A percentile compares a stretch with the other conserved stretches of the same genome.
phyloP scores from a whole-genome alignment of 2,113 vertebrate genomes.

The Platysteira castanea region DNA sequence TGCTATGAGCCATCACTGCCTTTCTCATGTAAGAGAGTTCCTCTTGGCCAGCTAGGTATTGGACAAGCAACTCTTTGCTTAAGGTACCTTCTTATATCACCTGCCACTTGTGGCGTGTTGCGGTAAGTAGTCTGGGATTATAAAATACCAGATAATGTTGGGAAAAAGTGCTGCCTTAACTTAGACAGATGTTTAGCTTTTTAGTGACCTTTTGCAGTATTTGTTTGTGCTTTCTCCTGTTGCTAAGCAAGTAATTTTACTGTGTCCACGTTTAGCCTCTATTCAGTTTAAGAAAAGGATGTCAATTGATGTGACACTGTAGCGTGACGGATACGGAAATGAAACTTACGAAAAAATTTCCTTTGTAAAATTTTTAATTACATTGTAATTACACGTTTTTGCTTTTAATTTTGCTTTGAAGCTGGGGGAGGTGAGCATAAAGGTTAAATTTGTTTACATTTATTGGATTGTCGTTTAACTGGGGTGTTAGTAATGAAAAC shows the following conservation, averaged over 20 bases:
- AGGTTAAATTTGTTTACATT: neutral
- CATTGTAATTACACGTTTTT: neutral
- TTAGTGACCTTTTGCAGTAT: slow-evolving; percentile 21
- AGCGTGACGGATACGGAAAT: neutral
- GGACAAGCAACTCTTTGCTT: slow-evolving; percentile 93
- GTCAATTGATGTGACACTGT: neutral
- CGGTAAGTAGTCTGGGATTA: slow-evolving; percentile 91
- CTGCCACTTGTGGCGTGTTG: slow-evolving; percentile 71
- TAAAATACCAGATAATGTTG: slow-evolving; percentile 65
- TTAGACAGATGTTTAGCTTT: slow-evolving; percentile 17
- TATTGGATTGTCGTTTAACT: neutral
- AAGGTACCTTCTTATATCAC: slow-evolving; percentile 77
- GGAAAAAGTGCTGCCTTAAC: slow-evolving; percentile 29
- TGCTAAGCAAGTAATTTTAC: neutral
- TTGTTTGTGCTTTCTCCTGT: slow-evolving; percentile 18
- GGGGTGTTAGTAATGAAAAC: neutral
- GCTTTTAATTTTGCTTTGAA: slow-evolving; percentile 18
- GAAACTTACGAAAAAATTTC: neutral
- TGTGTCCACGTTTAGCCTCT: neutral
- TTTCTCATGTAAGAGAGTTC: slow-evolving; percentile 73
- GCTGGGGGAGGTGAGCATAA: neutral
- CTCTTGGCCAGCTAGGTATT: slow-evolving; percentile 78
- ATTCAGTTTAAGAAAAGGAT: slow-evolving; percentile 15
- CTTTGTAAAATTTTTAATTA: neutral
- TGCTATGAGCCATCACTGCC: slow-evolving; percentile 70